Conservation (phyloP, 2,888 invertebrate genomes). For the Rhagonycha lutea region DNA sequence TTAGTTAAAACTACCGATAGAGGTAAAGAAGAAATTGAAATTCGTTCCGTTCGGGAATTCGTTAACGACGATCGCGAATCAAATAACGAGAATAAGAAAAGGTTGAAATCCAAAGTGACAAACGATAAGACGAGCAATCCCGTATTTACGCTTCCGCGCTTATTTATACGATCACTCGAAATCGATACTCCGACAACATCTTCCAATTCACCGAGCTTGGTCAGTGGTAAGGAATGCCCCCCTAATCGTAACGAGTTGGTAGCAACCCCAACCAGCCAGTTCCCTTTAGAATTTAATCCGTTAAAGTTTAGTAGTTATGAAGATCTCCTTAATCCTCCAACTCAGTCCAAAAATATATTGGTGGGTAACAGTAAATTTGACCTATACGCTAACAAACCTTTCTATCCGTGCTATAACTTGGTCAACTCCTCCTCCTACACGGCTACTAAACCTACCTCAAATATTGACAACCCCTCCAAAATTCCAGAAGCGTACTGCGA, state of each 20-base stretch:
- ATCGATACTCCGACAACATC: slow-evolving; percentile 17
- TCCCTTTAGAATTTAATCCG: slow-evolving; percentile 47
- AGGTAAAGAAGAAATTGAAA: slow-evolving; percentile 59
- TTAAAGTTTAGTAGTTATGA: slow-evolving; percentile 18
- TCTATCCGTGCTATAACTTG: slow-evolving; percentile 47
- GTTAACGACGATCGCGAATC: slow-evolving; percentile 34
- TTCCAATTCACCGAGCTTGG: slow-evolving; percentile 12
- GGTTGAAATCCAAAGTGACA: background rate
- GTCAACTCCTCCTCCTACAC: slow-evolving; percentile 26
- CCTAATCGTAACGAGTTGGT: slow-evolving; percentile 44
- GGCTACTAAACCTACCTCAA: slow-evolving; percentile 37
- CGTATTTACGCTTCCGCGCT: slow-evolving; percentile 48
- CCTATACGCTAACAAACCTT: slow-evolving; percentile 50
- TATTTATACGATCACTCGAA: slow-evolving; percentile 47
- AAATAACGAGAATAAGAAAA: background rate
- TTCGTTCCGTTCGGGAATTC: slow-evolving; percentile 54
- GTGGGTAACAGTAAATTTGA: slow-evolving; percentile 35
- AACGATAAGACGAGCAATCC: slow-evolving; percentile 31
- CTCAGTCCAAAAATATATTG: background rate
- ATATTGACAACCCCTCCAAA: slow-evolving; percentile 30
- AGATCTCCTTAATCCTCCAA: slow-evolving; percentile 9
- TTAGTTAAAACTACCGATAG: slow-evolving; percentile 57
- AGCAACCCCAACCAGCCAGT: slow-evolving; percentile 44
- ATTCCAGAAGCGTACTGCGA: slow-evolving; percentile 54
- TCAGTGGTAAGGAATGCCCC: slow-evolving; percentile 38